These are phyloP conservation scores for Lysandra coridon DNA, from an alignment of 2,888 invertebrate genomes.

Conservation along the genomic window DNA sequence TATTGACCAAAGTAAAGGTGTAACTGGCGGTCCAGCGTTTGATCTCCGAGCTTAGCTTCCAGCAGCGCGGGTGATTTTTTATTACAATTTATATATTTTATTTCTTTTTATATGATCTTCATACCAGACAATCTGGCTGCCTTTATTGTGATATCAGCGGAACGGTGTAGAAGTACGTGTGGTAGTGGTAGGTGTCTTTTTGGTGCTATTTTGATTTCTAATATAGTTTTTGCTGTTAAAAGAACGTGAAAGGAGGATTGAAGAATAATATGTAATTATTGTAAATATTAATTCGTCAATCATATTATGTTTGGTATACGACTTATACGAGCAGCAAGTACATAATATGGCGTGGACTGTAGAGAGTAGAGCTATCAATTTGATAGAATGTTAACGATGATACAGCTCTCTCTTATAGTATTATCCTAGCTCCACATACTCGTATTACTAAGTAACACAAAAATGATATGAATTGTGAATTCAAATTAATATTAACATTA, in stretches of 20 bases:
- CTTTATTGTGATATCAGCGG: neutral
- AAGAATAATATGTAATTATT: no score
- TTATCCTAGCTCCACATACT: neutral
- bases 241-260: no score
- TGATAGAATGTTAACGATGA: no score
- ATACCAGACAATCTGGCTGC: neutral
- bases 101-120: neutral
- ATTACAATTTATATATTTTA: slow-evolving; percentile 16
- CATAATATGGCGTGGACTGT: no score
- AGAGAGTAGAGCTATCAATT: no score
- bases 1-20: slow-evolving; percentile 65
- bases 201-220: neutral
- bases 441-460: neutral
- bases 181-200: neutral
- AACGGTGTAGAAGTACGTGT: neutral
- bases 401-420: neutral
- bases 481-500: neutral
- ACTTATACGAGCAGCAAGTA: no score
- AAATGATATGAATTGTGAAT: neutral
- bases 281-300: no score
- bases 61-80: slow-evolving; percentile 35
- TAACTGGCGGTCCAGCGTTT: slow-evolving; percentile 54
- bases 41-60: slow-evolving; percentile 57
- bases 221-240: neutral
- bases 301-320: no score